Evolutionary conservation across 2,797 vertebrate species (phyloP).

Genomic region (Girardinus metallicus): DNA sequence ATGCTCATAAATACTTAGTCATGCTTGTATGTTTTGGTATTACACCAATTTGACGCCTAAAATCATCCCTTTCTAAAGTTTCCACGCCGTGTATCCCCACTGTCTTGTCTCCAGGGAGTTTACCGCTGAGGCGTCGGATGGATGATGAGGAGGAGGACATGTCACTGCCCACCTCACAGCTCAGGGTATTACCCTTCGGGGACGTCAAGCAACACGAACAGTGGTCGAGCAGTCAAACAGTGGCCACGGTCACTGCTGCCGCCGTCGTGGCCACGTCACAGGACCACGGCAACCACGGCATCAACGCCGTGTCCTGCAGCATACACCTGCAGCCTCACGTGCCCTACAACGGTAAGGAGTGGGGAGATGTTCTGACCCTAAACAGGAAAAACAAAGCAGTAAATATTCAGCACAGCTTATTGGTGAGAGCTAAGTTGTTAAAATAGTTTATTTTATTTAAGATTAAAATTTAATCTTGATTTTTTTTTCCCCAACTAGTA

Average conservation of each 20-base stretch:
- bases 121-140: slow-evolving; percentile 83
- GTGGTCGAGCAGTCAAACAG: slow-evolving; percentile 42
- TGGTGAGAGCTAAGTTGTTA: slow-evolving; percentile 10
- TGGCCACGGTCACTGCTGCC: slow-evolving; percentile 46
- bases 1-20: slow-evolving; percentile 5
- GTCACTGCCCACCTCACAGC: slow-evolving; percentile 75
- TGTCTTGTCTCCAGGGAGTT: slow-evolving; percentile 66
- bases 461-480: background rate
- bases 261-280: slow-evolving; percentile 53
- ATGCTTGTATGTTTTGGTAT: background rate
- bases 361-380: background rate
- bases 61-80: slow-evolving; percentile 37
- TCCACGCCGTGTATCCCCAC: slow-evolving; percentile 9
- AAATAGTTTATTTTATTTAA: slow-evolving; percentile 17
- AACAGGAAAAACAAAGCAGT: background rate
- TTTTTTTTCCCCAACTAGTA: background rate
- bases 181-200: slow-evolving; percentile 71
- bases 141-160: slow-evolving; percentile 88
- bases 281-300: slow-evolving; percentile 65
- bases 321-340: slow-evolving; percentile 59
- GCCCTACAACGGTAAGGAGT: slow-evolving; percentile 74
- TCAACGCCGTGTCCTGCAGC: slow-evolving; percentile 64
- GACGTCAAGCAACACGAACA: slow-evolving; percentile 60
- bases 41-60: slow-evolving; percentile 1
- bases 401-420: background rate